A percentile compares a stretch with the other conserved stretches of the same genome.
Conservation (phyloP, 2,113 vertebrate genomes). For the Neoarius graeffei region DNA sequence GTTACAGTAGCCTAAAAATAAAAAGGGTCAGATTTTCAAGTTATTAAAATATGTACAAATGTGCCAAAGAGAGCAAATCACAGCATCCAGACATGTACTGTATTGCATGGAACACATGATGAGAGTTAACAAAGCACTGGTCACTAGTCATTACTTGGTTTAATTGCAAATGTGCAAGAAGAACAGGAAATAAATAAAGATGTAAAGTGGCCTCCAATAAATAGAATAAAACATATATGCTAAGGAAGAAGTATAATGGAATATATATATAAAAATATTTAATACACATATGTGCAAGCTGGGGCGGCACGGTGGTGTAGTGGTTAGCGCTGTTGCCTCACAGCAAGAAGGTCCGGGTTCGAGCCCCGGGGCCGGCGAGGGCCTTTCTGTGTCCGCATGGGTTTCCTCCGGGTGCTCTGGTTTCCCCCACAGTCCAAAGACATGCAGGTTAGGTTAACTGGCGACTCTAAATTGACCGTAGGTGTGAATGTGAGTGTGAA, state of each 20-base stretch:
- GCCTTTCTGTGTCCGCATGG: too few species aligned
- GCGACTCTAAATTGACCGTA: too few species aligned
- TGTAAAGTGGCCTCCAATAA: neutral
- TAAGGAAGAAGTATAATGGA: neutral
- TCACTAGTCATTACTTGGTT: neutral
- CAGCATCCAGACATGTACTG: neutral
- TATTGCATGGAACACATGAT: neutral
- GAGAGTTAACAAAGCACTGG: neutral
- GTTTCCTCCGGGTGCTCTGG: too few species aligned
- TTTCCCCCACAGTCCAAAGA: too few species aligned
- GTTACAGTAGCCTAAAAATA: conserved; percentile 3
- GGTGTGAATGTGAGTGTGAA: too few species aligned
- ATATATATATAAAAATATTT: neutral
- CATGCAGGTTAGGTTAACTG: too few species aligned
- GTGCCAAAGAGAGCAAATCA: neutral
- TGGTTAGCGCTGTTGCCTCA: too few species aligned
- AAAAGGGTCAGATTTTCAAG: neutral
- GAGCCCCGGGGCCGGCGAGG: too few species aligned
- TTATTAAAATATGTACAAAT: neutral
- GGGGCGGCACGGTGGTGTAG: too few species aligned
- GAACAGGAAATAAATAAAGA: neutral
- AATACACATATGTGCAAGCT: neutral
- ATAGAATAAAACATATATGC: neutral
- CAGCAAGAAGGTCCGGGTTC: too few species aligned
- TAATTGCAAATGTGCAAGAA: neutral